Base-by-base conservation (phyloP, 2,113 vertebrate genomes). In the Tragelaphus buxtoni region DNA sequence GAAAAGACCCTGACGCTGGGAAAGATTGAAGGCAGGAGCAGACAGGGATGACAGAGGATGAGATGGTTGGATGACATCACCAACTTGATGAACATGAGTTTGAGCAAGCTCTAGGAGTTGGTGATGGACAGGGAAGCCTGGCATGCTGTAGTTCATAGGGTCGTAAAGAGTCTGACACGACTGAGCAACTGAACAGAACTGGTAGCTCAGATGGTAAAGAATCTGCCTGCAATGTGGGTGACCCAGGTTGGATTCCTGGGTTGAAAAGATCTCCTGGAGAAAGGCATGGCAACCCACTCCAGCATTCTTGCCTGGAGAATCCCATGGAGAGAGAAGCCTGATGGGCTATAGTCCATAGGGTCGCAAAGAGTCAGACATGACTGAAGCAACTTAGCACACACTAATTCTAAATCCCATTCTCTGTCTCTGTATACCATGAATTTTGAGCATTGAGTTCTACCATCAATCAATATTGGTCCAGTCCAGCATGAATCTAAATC, bases 401-500 rank as follows among this genome's bases (percentile, higher is more conserved):
- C 9, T 39, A 79, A 92, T 92, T 90, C 30, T 76, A 60, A 26
- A 39, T 79, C 69, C 16, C 28, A 60, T 79, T 92, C 56, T 88
- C 47, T 90, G 91, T 74, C 90, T 82, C 45, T 60, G 7, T 94
- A 16, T 79, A 32, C 32, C 42, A 17, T 77, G 28, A 61, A 55
- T 80, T 95, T 80, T 65, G 26, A 92, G 10, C 69, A 30, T 76
- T 74, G 92, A 91, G 17, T 72, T 28, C 69, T 63, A 49, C 47
- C 53, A 42, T 65, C 35, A 88, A 18, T 91, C 84, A 49, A 85
- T 88, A 10, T 6, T 84, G 47, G 45, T 93, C 42, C 30, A 85
- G 49, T 88, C 76, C 60, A 95, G 72, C 82, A 51, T 80, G 49
- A 93, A 65, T 92, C n/a, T 86, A 86, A 42, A 45, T 79, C 61